Evolutionary conservation across 2,888 invertebrate genomes (phyloP), one percentile per base, ranked within the genome.

Genomic region (Parascotia fuliginaria): DNA sequence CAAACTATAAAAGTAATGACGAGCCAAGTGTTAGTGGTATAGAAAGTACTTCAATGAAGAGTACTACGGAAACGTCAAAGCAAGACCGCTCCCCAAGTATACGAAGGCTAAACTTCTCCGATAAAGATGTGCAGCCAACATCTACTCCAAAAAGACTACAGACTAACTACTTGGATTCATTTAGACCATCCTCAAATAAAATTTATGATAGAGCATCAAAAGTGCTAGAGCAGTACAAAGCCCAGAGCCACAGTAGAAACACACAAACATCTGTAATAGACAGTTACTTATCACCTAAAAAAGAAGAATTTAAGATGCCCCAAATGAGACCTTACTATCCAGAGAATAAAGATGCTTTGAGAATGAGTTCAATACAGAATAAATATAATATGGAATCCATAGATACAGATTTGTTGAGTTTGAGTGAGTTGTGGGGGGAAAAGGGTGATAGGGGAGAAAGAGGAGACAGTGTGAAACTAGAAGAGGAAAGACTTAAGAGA

Each of bases 401-500:
- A 48, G 90, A 92, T 49, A 89, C 90, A 14, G 92, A 91, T 57
- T 65, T 92, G 55, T 71, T 92, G 55, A 92, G 95, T 67, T 89
- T 96, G 52, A 93, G 94, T 32, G 94, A 95, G 68, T 86, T 95
- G 42, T 95, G 95, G 95, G 94, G 93, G 54, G 91, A 79, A 69
- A 92, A 74, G 60, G 83, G 76, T 49, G 89, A 79, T 47, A 59
- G 61, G 32, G 77, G 68, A 52, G 90, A 82, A 39, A 81, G 77
- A 53, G 82, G 81, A 11, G 89, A 90, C 1, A 87, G 82, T 43
- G 66, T 80, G 1, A 94, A 94, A 72, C 81, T 96, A 1, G 95
- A 96, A 75, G 97, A 97, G 79, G 97, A 97, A 77, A 94, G 94
- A 73, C 86, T 96, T 29, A 93, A 96, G 51, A 91, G 97, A 73